phyloP scores from a whole-genome alignment of 1,140 invertebrate genomes.

The Chelonus insularis region DNA sequence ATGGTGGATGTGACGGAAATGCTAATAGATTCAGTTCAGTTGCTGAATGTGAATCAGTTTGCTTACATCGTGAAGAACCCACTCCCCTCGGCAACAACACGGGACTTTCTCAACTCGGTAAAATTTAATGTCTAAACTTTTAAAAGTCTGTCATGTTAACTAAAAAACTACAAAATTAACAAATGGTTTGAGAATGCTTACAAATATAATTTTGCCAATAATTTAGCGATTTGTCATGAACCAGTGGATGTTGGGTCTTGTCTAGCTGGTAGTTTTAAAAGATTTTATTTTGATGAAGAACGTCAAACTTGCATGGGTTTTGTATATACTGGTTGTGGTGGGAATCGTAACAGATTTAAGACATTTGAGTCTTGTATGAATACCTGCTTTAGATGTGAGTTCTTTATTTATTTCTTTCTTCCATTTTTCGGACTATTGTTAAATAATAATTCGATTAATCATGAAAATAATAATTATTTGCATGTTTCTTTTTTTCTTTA shows the following conservation, averaged over 20 bases:
- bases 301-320: slow-evolving; percentile 75
- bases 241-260: slow-evolving; percentile 75
- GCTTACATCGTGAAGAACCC: slow-evolving; percentile 61
- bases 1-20: slow-evolving; percentile 85
- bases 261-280: slow-evolving; percentile 63
- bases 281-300: slow-evolving; percentile 81
- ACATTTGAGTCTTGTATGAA: slow-evolving; percentile 70
- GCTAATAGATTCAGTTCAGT: slow-evolving; percentile 77
- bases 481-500: background rate
- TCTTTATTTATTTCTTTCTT: background rate
- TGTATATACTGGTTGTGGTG: slow-evolving; percentile 77
- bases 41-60: slow-evolving; percentile 72
- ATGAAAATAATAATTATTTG: background rate
- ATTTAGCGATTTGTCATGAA: slow-evolving; percentile 65
- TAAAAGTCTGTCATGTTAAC: background rate
- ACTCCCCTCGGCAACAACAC: slow-evolving; percentile 54
- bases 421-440: too few relatives aligned
- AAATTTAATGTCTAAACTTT: slow-evolving; percentile 22
- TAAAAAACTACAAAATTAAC: background rate
- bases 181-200: background rate
- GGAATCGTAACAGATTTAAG: slow-evolving; percentile 80
- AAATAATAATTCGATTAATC: too few relatives aligned
- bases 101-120: slow-evolving; percentile 50
- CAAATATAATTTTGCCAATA: slow-evolving; percentile 25
- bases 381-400: slow-evolving; percentile 62